Percentiles rank a stretch among this genome's conserved stretches.
Evolutionary conservation across 2,113 vertebrate species (phyloP).

Genomic region (Emberiza fucata): DNA sequence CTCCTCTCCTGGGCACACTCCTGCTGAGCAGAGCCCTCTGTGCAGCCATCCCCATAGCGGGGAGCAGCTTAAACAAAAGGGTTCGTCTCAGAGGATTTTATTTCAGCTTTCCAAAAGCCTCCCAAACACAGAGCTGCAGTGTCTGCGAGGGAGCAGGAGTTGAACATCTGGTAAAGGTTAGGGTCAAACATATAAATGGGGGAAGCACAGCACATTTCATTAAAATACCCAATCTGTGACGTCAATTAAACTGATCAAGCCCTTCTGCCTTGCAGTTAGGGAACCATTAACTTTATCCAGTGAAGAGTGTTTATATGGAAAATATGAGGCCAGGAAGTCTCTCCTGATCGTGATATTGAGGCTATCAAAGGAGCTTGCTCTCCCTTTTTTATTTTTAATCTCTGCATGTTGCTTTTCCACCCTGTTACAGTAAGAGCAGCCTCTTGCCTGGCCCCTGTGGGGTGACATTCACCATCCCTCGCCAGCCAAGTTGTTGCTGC

Average conservation of each 20-base stretch:
- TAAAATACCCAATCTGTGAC: conserved; percentile 70
- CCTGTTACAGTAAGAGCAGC: neutral
- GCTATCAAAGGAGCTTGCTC: conserved; percentile 60
- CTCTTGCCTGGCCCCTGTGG: neutral
- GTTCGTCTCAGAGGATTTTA: neutral
- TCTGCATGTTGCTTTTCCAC: neutral
- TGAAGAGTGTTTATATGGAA: conserved; percentile 77
- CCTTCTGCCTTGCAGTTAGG: conserved; percentile 62
- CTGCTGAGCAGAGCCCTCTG: neutral
- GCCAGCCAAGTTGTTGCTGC: neutral
- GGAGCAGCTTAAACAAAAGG: neutral
- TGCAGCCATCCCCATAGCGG: rapidly evolving
- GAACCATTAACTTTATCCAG: conserved; percentile 70
- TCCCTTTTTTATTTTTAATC: neutral
- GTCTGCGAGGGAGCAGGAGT: conserved; percentile 39
- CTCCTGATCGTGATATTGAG: conserved; percentile 71
- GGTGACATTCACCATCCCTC: neutral
- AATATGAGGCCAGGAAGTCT: conserved; percentile 79
- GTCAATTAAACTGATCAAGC: conserved; percentile 73
- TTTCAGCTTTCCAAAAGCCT: conserved; percentile 51
- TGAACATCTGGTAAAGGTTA: conserved; percentile 81
- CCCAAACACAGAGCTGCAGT: conserved; percentile 30
- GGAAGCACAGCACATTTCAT: conserved; percentile 66
- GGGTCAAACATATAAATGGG: conserved; percentile 76
- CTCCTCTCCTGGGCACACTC: neutral